Base-by-base conservation (phyloP, 2,888 invertebrate genomes). In the Ennomos fuscantarius region DNA sequence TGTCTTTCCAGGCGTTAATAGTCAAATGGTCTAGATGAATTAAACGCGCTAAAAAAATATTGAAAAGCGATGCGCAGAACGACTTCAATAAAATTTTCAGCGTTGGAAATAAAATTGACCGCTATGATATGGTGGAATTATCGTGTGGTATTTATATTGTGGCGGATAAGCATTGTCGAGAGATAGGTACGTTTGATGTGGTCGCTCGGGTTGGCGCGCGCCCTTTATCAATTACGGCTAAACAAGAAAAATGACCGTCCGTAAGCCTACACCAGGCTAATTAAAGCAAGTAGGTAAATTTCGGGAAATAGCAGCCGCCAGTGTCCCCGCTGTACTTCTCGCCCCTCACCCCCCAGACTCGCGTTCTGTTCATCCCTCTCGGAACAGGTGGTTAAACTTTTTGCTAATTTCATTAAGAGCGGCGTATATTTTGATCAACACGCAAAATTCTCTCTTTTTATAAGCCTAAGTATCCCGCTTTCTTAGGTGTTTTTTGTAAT, bases 191-290 rank as follows among this genome's bases (percentile, higher is more conserved):
- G 68, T 78, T 80, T 78, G 78, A 78, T 78, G 80, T 76, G 78
- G 79, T 73, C 65, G 68, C 68, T 55, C 67, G 68, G 70, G 68
- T 73, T 66, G 74, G 71, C 70, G 67, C 73, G 67, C 78, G 81
- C 86, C 87, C 86, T 87, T 86, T 89, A 89, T 90, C 90, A 89
- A 89, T 90, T 89, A 90, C 84, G 81, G 74, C 84, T 91, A 89
- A 89, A 88, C 83, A 91, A 90, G 90, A 91, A 90, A 91, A 90
- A 91, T 88, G 81, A 84, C 86, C 86, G 76, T 46, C 82, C 76
- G 81, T 86, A 86, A 87, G 84, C 87, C 80, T 86, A 86, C 88
- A 84, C 84, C 75, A 78, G 82, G 77, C 87, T 89, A 91, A 91
- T 90, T 91, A 90, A 88, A 85, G 83, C 84, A 84, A 89, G 89